These are phyloP conservation scores for Galbula dea DNA, from an alignment of 2,113 vertebrate genomes.

Conservation along the genomic window DNA sequence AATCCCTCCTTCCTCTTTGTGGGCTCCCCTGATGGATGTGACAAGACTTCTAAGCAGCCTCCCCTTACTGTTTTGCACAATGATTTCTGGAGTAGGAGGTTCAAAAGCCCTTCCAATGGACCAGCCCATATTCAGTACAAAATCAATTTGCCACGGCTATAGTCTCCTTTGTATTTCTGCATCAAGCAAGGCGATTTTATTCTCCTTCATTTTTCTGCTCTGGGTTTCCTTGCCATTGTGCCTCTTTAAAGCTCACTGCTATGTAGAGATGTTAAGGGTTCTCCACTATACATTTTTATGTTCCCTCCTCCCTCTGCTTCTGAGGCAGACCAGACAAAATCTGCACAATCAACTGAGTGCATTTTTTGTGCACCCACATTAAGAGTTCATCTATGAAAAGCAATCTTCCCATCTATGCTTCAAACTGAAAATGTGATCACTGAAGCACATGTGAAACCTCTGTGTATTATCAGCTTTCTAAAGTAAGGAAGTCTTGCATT, in stretches of 20 bases:
- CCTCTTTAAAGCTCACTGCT: slow-evolving; percentile 13
- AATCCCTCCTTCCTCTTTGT: slow-evolving; percentile 46
- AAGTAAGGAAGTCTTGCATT: background rate
- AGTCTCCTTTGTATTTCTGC: slow-evolving; percentile 52
- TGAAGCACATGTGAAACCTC: background rate
- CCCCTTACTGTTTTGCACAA: slow-evolving; percentile 63
- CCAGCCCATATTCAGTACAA: slow-evolving; percentile 63
- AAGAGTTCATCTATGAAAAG: background rate
- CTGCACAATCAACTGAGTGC: background rate
- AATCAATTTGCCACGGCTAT: slow-evolving; percentile 68
- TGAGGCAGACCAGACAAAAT: background rate
- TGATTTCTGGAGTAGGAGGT: slow-evolving; percentile 63
- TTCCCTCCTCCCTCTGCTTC: background rate
- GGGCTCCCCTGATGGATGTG: slow-evolving; percentile 65
- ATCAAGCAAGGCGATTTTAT: slow-evolving; percentile 35
- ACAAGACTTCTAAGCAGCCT: slow-evolving; percentile 69
- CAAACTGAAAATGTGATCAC: background rate
- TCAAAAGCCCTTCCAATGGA: slow-evolving; percentile 60
- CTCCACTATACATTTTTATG: background rate
- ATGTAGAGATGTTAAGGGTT: slow-evolving; percentile 9
- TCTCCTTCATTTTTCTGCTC: slow-evolving; percentile 29
- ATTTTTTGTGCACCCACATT: background rate
- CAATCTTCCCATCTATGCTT: background rate
- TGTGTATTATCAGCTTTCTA: background rate
- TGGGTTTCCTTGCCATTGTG: slow-evolving; percentile 32